Evolutionary conservation across 2,797 vertebrate species (phyloP).

Genomic region (Zenarchopterus dispar): DNA sequence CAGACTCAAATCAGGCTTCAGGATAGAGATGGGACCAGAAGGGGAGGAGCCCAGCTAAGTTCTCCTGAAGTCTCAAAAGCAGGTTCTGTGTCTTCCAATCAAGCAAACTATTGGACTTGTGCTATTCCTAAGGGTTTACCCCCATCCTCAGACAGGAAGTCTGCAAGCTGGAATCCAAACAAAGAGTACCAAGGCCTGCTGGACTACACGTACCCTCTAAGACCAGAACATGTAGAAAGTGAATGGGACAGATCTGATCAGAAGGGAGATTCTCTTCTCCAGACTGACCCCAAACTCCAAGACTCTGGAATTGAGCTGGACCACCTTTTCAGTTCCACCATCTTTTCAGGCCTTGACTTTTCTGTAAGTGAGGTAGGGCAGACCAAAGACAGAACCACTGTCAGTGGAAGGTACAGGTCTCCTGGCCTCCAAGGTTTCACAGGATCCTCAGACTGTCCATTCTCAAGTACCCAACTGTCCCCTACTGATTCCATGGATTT

Average conservation of each 20-base stretch:
- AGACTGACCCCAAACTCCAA: conserved; percentile 74
- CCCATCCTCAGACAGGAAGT: conserved; percentile 84
- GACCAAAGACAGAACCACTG: conserved; percentile 13
- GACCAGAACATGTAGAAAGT: conserved; percentile 73
- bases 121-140: conserved; percentile 85
- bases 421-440: conserved; percentile 46
- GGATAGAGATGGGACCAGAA: background rate
- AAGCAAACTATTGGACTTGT: conserved; percentile 90
- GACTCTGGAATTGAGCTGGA: conserved; percentile 93
- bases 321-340: conserved; percentile 73
- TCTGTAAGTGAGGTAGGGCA: conserved; percentile 11
- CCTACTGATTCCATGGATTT: conserved; percentile 49
- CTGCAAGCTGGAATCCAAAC: conserved; percentile 87
- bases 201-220: conserved; percentile 93
- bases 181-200: conserved; percentile 90
- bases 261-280: conserved; percentile 20
- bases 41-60: background rate
- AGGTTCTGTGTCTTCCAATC: conserved; percentile 72
- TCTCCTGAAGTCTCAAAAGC: conserved; percentile 32
- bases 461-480: conserved; percentile 47
- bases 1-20: conserved; percentile 10
- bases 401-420: conserved; percentile 26
- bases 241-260: conserved; percentile 46
- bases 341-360: conserved; percentile 48
- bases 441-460: conserved; percentile 48